Conservation (phyloP, 1,140 invertebrate genomes). For the Leptopilina boulardi region DNA sequence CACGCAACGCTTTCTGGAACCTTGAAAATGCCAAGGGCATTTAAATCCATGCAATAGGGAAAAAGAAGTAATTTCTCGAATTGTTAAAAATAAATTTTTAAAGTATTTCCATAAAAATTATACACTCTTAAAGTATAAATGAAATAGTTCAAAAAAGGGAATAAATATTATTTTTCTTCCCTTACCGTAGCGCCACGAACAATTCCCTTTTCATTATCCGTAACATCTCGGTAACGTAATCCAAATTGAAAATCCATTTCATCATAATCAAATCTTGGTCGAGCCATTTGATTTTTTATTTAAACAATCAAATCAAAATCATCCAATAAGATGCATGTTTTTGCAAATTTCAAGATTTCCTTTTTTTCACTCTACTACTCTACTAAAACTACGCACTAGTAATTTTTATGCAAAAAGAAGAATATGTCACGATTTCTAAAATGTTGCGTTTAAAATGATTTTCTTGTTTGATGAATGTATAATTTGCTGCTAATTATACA, state of each 20-base stretch:
- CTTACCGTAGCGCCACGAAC: slow-evolving; percentile 61
- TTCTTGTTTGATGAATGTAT: neutral
- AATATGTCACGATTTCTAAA: neutral
- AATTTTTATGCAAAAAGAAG: neutral
- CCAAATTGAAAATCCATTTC: slow-evolving; percentile 66
- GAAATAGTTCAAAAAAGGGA: no score
- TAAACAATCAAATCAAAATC: neutral
- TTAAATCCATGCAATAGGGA: neutral
- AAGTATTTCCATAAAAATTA: no score
- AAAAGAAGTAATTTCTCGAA: neutral
- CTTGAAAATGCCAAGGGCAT: slow-evolving; percentile 18
- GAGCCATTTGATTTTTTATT: slow-evolving; percentile 13
- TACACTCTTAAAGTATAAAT: no score
- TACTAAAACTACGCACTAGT: neutral
- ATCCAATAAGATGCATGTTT: neutral
- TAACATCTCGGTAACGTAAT: slow-evolving; percentile 65
- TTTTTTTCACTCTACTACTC: slow-evolving; percentile 30
- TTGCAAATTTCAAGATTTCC: neutral
- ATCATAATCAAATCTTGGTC: slow-evolving; percentile 50
- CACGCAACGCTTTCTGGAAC: neutral
- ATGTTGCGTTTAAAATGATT: neutral
- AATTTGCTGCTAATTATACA: neutral
- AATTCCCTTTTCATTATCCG: slow-evolving; percentile 64
- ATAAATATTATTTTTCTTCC: slow-evolving; percentile 30
- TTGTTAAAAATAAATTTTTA: no score